Evolutionary conservation across 2,113 vertebrate genomes (phyloP), one percentile per base, ranked within the genome.

Genomic region (Hiodon alosoides): DNA sequence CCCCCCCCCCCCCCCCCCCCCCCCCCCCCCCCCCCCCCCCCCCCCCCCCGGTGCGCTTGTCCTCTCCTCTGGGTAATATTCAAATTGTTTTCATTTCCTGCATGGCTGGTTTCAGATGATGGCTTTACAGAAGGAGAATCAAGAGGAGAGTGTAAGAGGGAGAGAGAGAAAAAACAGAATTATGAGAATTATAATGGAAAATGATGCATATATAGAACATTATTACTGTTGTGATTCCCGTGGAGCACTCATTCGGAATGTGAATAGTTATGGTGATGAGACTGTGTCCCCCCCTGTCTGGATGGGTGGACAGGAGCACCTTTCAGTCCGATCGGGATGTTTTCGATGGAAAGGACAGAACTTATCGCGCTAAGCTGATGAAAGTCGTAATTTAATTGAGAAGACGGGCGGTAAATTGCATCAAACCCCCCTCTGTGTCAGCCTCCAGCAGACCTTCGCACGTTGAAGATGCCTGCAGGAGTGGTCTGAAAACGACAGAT

Each of bases 71-170:
- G 31, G 67, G 67, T 57, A 74, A 66, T 57, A 67, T 74, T 67
- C 48, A 54, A 67, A 57, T 31, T 57, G 52, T 74, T 74, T 74
- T 57, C 17, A 74, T 74, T 74, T 66, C 57, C 72, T 57, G 62
- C 72, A 67, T 57, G 72, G 62, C 62, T 74, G 62, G 4, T 55
- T 74, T 67, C 31, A 17, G 61, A 67, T 66, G 62, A 74, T 57
- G 61, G 72, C 62, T 67, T 67, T 46, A 67, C 50, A n/a, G 48
- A 14, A 13, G 16, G 50, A 66, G 17, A 74, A 74, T 64, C 52
- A 16, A 16, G 17, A 8, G 17, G 57, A 70, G 31, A 31, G 31
- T 31, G 31, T 31, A 31, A 31, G 31, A 31, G 31, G 31, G 31
- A 31, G 31, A 31, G 31, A 31, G 31, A 31, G 31, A 64, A 31